These are phyloP conservation scores for Ornithoptera priamus DNA, from an alignment of 2,888 invertebrate genomes.

Conservation along the genomic window DNA sequence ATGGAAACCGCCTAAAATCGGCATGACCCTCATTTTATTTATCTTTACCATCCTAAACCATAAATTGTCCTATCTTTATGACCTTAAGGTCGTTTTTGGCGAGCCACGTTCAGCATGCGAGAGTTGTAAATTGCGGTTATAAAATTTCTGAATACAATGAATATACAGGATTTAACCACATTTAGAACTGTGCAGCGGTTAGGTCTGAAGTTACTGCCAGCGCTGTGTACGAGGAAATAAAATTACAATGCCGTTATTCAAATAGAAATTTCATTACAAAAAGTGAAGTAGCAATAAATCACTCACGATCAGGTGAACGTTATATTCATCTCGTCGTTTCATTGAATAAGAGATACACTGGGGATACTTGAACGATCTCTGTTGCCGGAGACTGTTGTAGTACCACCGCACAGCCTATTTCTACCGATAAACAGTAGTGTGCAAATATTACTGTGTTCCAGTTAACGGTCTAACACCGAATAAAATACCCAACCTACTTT, in stretches of 20 bases:
- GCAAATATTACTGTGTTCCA: too few relatives aligned
- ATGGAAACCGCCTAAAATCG: slow-evolving; percentile 6
- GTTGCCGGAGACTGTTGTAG: too few relatives aligned
- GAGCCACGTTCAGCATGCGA: neutral
- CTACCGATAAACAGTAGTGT: too few relatives aligned
- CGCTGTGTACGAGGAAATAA: neutral
- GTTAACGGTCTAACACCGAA: too few relatives aligned
- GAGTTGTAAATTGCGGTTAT: slow-evolving; percentile 1
- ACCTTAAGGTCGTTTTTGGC: neutral
- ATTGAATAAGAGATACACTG: too few relatives aligned
- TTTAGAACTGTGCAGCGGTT: neutral
- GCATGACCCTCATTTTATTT: slow-evolving; percentile 7
- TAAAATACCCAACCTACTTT: too few relatives aligned
- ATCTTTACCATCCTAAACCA: neutral
- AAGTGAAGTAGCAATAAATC: too few relatives aligned
- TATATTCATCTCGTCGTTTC: too few relatives aligned
- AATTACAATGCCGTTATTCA: neutral
- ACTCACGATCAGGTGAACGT: too few relatives aligned
- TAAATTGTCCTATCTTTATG: neutral
- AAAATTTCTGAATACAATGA: neutral
- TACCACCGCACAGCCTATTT: too few relatives aligned
- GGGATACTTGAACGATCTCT: too few relatives aligned
- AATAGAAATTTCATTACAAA: too few relatives aligned
- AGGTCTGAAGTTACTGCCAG: neutral
- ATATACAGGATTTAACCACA: neutral